Base-by-base conservation (phyloP, 1,140 invertebrate species). In the Drosophila rufa region DNA sequence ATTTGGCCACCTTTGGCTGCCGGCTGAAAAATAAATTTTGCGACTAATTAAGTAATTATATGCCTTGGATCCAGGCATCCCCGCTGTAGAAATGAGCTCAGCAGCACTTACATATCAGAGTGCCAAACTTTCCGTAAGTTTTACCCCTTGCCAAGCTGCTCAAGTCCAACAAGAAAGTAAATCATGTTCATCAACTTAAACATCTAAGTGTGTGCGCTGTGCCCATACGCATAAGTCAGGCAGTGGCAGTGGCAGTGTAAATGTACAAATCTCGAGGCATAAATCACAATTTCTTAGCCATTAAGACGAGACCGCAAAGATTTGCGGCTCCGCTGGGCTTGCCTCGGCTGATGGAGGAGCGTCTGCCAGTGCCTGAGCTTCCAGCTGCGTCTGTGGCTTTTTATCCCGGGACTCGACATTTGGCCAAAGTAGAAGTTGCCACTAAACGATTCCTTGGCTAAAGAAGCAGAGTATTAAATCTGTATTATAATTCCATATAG, bases 271-370 rank as follows among this genome's bases (percentile, higher is more conserved):
- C 76, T 89, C 64, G 57, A 85, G 85, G 82, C 85, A 90, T 90
- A 90, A 90, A 90, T 90, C 85, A 90, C 85, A 90, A 90, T 90
- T 90, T 90, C 85, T 90, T 90, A 85, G 86, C 85, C 85, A 90
- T 90, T 90, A 90, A 90, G 86, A 90, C 81, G 79, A 85, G 79
- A 90, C 85, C 85, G 65, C 85, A 90, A 85, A 85, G 85, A 90
- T 90, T 90, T 90, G 85, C 75, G 81, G 75, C 82, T 85, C 79
- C 83, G 74, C 68, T 68, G 83, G 76, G 75, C 61, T 77, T 59
- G 79, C 64, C 19, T 19, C 11, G 53, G 36, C 53, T 76, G 86
- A 82, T 80, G 85, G 79, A 80, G 74, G 19, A 90, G 80, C 70
- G 67, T 76, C 47, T 40, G 69, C 48, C 66, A 25, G 30, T 9